These are phyloP conservation scores for Poecilobothrus nobilitatus DNA, from an alignment of 2,888 invertebrate species.

Conservation along the genomic window DNA sequence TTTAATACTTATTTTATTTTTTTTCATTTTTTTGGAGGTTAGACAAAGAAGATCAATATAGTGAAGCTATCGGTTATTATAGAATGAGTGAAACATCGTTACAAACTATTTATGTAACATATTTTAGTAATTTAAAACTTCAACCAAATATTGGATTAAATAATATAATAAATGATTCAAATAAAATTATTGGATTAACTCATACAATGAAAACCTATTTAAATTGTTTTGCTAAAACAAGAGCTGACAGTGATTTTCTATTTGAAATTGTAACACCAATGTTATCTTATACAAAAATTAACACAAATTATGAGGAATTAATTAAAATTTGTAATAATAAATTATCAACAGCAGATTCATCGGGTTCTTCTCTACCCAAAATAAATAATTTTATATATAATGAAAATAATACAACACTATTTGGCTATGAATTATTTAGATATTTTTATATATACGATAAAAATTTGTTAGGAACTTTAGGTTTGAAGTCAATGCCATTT, in stretches of 20 bases:
- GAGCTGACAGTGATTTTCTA: constrained; percentile 33
- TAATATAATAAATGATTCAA: constrained; percentile 22
- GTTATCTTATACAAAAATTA: constrained; percentile 29
- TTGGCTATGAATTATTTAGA: constrained; percentile 11
- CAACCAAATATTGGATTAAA: constrained; percentile 15
- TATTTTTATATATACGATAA: constrained; percentile 4
- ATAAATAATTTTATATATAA: constrained; percentile 22
- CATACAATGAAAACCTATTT: constrained; percentile 39
- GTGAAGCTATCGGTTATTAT: constrained; percentile 41
- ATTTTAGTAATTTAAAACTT: constrained; percentile 27
- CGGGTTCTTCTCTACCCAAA: too few species aligned
- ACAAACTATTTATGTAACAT: constrained; percentile 31
- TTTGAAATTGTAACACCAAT: constrained; percentile 34
- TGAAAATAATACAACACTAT: background rate
- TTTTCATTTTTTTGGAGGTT: constrained; percentile 28
- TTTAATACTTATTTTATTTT: background rate
- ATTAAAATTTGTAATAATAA: constrained; percentile 34
- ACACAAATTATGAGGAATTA: constrained; percentile 23
- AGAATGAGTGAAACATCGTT: constrained; percentile 39
- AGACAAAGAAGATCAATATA: constrained; percentile 37
- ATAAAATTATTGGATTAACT: constrained; percentile 34
- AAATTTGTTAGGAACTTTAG: background rate
- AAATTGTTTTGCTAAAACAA: constrained; percentile 35
- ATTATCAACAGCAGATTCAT: too few species aligned
- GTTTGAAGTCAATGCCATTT: constrained; percentile 11